Evolutionary conservation across 23 tunicate species (phyloP).

Genomic region (Trididemnum nubilum): DNA sequence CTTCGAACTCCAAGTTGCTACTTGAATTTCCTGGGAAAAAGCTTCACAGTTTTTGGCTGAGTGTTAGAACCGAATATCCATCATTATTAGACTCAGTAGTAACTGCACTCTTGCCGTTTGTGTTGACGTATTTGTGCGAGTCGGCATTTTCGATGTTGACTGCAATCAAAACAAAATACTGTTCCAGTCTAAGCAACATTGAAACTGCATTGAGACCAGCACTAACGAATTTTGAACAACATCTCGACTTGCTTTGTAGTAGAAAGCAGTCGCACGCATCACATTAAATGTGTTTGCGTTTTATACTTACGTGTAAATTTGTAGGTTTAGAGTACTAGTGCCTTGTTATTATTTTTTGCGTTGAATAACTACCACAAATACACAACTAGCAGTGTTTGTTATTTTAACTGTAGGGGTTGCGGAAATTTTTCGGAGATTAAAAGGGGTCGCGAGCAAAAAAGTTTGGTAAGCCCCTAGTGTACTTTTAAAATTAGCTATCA

Average conservation of each 20-base stretch:
- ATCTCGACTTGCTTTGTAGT: conserved; percentile 32
- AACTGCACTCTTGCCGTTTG: conserved; percentile 28
- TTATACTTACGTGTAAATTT: too few relatives aligned
- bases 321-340: background rate
- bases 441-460: conserved; percentile 2
- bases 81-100: conserved; percentile 33
- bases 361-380: background rate
- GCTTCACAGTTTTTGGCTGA: too few relatives aligned
- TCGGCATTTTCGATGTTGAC: conserved; percentile 33
- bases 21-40: too few relatives aligned
- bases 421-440: background rate
- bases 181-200: conserved; percentile 25
- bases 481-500: too few relatives aligned
- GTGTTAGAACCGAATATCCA: too few relatives aligned
- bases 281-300: conserved; percentile 27
- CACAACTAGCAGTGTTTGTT: background rate
- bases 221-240: conserved; percentile 16
- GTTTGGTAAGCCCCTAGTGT: background rate
- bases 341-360: background rate
- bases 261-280: conserved; percentile 45
- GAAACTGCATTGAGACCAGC: conserved; percentile 29
- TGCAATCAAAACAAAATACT: conserved; percentile 6
- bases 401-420: background rate
- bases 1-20: too few relatives aligned
- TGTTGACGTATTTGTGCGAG: conserved; percentile 25